These are phyloP conservation scores for Proctacanthus coquilletti DNA, from an alignment of 1,140 invertebrate species.

Conservation along the genomic window DNA sequence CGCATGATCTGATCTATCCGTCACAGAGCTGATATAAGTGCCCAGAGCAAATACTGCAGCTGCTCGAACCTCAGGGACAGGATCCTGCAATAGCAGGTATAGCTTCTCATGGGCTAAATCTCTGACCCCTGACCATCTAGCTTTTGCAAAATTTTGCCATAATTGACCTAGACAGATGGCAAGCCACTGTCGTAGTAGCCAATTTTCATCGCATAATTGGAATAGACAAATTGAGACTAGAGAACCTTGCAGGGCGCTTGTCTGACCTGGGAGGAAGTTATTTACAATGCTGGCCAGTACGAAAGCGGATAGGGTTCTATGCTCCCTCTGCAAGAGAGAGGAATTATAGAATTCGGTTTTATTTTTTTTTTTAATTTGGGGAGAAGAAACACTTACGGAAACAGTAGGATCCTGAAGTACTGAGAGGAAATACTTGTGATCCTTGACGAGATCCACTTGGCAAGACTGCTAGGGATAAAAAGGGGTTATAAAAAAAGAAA, in stretches of 20 bases:
- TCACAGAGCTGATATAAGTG: conserved; percentile 73
- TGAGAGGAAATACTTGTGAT: conserved; percentile 89
- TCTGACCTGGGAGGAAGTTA: conserved; percentile 71
- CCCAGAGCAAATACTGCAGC: conserved; percentile 84
- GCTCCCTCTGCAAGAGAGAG: conserved; percentile 47
- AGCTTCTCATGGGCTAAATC: conserved; percentile 93
- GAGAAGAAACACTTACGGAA: conserved; percentile 40
- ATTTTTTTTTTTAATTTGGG: too few species aligned
- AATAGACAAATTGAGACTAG: conserved; percentile 81
- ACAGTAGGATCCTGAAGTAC: conserved; percentile 75
- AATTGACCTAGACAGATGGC: conserved; percentile 83
- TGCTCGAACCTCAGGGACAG: conserved; percentile 76
- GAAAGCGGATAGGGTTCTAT: conserved; percentile 81
- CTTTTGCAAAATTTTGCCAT: conserved; percentile 87
- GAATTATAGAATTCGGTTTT: conserved; percentile 6
- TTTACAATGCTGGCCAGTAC: conserved; percentile 86
- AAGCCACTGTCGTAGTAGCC: conserved; percentile 75
- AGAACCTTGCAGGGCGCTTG: conserved; percentile 70
- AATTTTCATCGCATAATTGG: conserved; percentile 44
- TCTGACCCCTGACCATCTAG: conserved; percentile 89
- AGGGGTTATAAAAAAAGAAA: conserved; percentile 10
- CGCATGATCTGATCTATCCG: conserved; percentile 75
- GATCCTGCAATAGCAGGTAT: conserved; percentile 59
- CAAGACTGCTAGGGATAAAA: conserved; percentile 78
- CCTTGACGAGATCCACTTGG: conserved; percentile 88